Percentiles rank a stretch among this genome's conserved stretches.
Conservation (phyloP, 2,797 vertebrate species). For the Tragelaphus oryx region DNA sequence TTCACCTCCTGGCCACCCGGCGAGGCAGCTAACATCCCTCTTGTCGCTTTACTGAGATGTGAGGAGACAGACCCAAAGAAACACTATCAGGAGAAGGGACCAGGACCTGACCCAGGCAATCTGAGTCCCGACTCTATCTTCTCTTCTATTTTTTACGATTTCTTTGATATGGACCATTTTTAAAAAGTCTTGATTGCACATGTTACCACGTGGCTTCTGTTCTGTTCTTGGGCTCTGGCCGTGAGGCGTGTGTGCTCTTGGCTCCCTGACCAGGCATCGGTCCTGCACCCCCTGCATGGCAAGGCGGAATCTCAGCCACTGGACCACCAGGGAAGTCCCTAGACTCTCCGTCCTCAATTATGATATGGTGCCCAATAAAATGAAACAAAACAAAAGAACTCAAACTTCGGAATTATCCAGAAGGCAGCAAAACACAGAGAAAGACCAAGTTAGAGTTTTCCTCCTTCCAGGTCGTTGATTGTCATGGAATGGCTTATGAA, state of each 20-base stretch:
- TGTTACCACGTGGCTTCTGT: not conserved
- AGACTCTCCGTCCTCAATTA: not conserved
- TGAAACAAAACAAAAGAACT: not conserved
- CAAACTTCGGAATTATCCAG: not conserved
- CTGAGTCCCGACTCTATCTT: not conserved
- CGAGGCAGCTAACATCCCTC: not conserved
- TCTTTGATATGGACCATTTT: not conserved
- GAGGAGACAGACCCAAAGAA: not conserved
- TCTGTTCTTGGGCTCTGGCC: accelerated
- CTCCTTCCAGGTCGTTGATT: not conserved
- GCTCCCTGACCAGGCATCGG: not conserved
- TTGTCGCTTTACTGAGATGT: not conserved
- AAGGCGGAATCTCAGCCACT: not conserved
- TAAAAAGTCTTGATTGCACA: not conserved
- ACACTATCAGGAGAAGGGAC: not conserved
- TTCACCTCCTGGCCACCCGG: not conserved
- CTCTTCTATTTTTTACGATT: accelerated
- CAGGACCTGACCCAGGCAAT: not conserved
- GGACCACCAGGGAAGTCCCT: not conserved
- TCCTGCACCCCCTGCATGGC: accelerated
- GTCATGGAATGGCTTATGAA: not conserved
- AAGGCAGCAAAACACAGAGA: not conserved
- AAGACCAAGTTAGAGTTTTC: not conserved
- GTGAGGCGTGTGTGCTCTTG: not conserved
- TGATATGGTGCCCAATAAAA: not conserved